Base-by-base conservation (phyloP, 37 sponge, comb jelly and placozoan genomes). In the Aplysina aerophoba region DNA sequence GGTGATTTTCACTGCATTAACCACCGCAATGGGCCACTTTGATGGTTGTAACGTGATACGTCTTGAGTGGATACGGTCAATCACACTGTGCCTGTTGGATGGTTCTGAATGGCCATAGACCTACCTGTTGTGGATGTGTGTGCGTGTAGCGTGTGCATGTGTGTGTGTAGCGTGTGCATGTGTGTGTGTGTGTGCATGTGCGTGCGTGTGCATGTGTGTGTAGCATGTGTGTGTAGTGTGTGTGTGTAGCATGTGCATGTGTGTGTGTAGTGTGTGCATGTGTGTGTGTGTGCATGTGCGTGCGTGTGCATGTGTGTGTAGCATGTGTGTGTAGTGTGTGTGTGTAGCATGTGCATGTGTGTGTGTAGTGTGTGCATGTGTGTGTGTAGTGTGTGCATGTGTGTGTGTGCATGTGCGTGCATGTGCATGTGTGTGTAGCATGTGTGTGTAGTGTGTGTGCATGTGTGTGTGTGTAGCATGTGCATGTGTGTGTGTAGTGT, bases 211-310 rank as follows among this genome's bases (percentile, higher is more conserved):
- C 0, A 36, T 41, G 61, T 1, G 13, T 39, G 41, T 73, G 75
- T 68, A 38, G 17, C 15, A 57, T 65, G 73, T 74, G 64, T 37
- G 65, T 59, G 68, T 59, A n/a, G 64, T 86, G 86, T 86, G 75
- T 56, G 64, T 77, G 66, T n/a, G n/a, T n/a, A n/a, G n/a, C n/a
- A n/a, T 57, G 75, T 77, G 79, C 54, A 37, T 78, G 67, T 86
- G 80, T 86, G 79, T 86, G 79, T 86, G 63, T n/a, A n/a, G n/a
- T 59, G 79, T 86, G 67, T 78, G 35, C 60, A 35, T 86, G 62
- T 77, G 67, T 73, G 74, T 85, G 73, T 73, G 75, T 73, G 64
- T 73, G 78, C 75, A 79, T 85, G 85, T 85, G 85, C 75, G 64
- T 74, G 74, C 75, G 64, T 73, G 64, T 85, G 58, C 56, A 25